These are phyloP conservation scores for Sycophila texana DNA, from an alignment of 2,888 invertebrate genomes.

Conservation along the genomic window DNA sequence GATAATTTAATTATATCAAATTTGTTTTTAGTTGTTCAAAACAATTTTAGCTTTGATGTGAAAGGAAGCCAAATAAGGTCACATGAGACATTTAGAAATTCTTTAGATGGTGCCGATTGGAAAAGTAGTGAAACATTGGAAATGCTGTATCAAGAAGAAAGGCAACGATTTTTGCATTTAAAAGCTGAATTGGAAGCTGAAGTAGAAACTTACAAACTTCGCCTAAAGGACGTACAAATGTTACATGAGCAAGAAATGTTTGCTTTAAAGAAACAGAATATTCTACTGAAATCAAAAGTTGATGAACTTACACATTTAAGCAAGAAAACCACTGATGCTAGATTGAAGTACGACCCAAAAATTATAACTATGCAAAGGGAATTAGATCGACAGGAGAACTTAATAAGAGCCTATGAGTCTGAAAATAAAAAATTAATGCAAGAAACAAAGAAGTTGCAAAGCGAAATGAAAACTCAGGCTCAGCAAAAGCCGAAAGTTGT, in stretches of 20 bases:
- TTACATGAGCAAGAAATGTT: slow-evolving; percentile 72
- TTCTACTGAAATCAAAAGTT: slow-evolving; percentile 69
- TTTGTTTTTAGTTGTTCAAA: slow-evolving; percentile 41
- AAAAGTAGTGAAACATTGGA: slow-evolving; percentile 44
- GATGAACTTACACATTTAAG: slow-evolving; percentile 66
- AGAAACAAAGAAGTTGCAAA: slow-evolving; percentile 68
- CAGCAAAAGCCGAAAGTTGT: slow-evolving; percentile 58
- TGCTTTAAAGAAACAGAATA: slow-evolving; percentile 71
- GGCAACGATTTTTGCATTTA: slow-evolving; percentile 66
- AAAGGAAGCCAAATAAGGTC: slow-evolving; percentile 51
- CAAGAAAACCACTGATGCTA: slow-evolving; percentile 61
- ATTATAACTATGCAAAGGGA: slow-evolving; percentile 66
- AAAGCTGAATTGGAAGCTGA: slow-evolving; percentile 70
- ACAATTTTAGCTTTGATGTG: slow-evolving; percentile 48
- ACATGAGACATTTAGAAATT: slow-evolving; percentile 48
- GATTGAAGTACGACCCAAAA: slow-evolving; percentile 63
- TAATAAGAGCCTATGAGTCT: slow-evolving; percentile 69
- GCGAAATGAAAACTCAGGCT: slow-evolving; percentile 65
- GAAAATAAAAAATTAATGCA: slow-evolving; percentile 71
- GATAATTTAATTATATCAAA: not conserved
- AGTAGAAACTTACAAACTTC: slow-evolving; percentile 68
- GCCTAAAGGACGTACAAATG: slow-evolving; percentile 69
- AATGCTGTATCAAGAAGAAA: slow-evolving; percentile 69
- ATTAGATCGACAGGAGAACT: slow-evolving; percentile 69
- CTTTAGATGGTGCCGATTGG: slow-evolving; percentile 49